Base-by-base conservation (phyloP, 2,113 vertebrate species). In the Colinus virginianus region DNA sequence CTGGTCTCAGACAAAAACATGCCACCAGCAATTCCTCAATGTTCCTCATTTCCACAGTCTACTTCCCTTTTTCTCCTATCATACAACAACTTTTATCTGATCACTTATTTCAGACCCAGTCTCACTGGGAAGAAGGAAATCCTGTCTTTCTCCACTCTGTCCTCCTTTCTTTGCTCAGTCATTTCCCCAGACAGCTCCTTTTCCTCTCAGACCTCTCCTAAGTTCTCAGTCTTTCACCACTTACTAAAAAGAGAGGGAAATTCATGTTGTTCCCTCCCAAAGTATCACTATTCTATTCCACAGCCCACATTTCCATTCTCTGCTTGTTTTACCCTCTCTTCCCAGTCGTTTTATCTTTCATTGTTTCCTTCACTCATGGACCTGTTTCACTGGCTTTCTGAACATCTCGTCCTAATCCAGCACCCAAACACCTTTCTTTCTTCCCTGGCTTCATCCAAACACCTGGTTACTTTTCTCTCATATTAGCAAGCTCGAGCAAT, bases 371-470 rank as follows among this genome's bases (percentile, higher is more conserved):
- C 21, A 67, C 36, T 84, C 18, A 36, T 68, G 36, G 42, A 17
- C 5, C 5, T 28, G 20, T 20, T 13, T 19, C 34, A 43, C 32
- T 30, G 30, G 19, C 13, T 70, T 3, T 78, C 56, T 67, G 30
- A 46, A 3, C 13, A 38, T 7, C 13, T 46, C 7, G 3, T 67
- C 28, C 49, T 58, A 40, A 32, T 21, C 42, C 13, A 56, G 13
- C 2, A 7, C 2, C 1, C 3, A 40, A 25, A 16, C 64, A 2
- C 7, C 3, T 1, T 13, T 25, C 18, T n/a, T 62, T 28, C 25
- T 30, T 42, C n/a, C 46, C 68, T 14, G 20, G 10, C 9, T 67
- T n/a, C 36, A 23, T 36, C 58, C 45, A 76, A 28, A 12, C 18
- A 45, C 2, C 0, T 6, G 4, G 8, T 56, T 43, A 8, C 32